Evolutionary conservation across 2,888 invertebrate genomes (phyloP).

Genomic region (Drosophila birchii): DNA sequence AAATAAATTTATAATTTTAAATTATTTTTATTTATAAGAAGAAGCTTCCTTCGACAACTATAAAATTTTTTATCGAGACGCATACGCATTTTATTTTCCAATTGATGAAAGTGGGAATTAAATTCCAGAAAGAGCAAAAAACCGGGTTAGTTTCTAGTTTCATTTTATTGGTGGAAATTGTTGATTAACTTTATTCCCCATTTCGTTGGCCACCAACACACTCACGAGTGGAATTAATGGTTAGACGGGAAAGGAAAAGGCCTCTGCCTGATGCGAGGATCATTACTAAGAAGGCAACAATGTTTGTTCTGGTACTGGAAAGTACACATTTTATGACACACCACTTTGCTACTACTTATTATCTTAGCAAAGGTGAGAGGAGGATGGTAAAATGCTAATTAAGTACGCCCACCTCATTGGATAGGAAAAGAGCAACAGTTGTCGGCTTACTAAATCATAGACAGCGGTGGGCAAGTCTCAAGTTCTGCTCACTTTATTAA

Average conservation of each 20-base stretch:
- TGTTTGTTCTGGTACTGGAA: not conserved
- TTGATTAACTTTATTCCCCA: conserved; percentile 60
- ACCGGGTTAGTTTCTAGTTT: conserved; percentile 37
- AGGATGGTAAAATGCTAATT: not conserved
- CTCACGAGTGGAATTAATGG: not conserved
- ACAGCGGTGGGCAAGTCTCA: not conserved
- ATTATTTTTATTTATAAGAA: conserved; percentile 4
- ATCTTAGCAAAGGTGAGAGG: not conserved
- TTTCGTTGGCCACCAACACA: not conserved
- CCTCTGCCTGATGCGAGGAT: not conserved
- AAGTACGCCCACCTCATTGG: not conserved
- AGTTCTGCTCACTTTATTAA: not conserved
- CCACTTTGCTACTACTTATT: not conserved
- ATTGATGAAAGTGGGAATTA: conserved; percentile 68
- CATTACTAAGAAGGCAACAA: not conserved
- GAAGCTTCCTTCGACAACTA: not conserved
- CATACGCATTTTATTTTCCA: conserved; percentile 27
- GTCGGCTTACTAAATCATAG: not conserved
- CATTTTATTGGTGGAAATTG: conserved; percentile 60
- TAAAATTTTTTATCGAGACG: not conserved
- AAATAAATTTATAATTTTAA: not conserved
- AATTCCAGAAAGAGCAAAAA: conserved; percentile 33
- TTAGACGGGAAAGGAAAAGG: not conserved
- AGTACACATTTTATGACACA: not conserved
- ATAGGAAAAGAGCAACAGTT: conserved; percentile 1